phyloP scores from a whole-genome alignment of 64 coral and sea anemone species.

The Montipora foliosa region DNA sequence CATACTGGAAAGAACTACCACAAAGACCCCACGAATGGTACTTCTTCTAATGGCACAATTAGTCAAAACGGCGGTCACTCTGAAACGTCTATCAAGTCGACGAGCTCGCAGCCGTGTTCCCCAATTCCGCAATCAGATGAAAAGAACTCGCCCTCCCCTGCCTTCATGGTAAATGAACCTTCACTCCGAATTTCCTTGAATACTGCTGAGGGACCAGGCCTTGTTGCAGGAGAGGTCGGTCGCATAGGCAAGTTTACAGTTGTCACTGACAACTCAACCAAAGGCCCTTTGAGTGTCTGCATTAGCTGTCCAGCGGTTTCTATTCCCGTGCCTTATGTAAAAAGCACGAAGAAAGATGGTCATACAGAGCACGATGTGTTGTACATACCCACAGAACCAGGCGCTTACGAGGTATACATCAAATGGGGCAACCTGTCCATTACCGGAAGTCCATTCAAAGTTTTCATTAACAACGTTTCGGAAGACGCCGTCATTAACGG shows the following conservation, averaged over 20 bases:
- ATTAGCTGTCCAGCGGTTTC: constrained; percentile 99
- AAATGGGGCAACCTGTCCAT: constrained; percentile 89
- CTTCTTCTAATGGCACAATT: constrained; percentile 3
- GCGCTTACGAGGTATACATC: constrained; percentile 92
- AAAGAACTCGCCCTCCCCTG: background rate
- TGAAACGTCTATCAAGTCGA: background rate
- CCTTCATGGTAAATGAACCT: background rate
- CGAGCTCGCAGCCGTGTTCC: background rate
- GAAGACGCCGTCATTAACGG: constrained; percentile 4
- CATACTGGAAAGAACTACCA: background rate
- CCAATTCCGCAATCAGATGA: constrained; percentile 12
- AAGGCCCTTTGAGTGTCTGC: constrained; percentile 97
- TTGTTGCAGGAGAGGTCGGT: constrained; percentile 87
- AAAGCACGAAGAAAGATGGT: constrained; percentile 74
- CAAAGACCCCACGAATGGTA: constrained; percentile 8
- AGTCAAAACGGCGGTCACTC: background rate
- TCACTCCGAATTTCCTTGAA: constrained; percentile 70
- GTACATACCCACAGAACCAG: constrained; percentile 95
- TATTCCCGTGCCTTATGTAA: constrained; percentile 97
- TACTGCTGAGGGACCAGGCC: constrained; percentile 82
- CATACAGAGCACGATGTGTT: constrained; percentile 84
- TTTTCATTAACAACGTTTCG: constrained; percentile 87
- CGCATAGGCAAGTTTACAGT: constrained; percentile 83
- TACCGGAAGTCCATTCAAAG: constrained; percentile 87
- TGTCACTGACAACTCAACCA: constrained; percentile 88